Evolutionary conservation across 2,113 vertebrate species (phyloP), one percentile per base, ranked within the genome.

Genomic region (Laterallus jamaicensis): DNA sequence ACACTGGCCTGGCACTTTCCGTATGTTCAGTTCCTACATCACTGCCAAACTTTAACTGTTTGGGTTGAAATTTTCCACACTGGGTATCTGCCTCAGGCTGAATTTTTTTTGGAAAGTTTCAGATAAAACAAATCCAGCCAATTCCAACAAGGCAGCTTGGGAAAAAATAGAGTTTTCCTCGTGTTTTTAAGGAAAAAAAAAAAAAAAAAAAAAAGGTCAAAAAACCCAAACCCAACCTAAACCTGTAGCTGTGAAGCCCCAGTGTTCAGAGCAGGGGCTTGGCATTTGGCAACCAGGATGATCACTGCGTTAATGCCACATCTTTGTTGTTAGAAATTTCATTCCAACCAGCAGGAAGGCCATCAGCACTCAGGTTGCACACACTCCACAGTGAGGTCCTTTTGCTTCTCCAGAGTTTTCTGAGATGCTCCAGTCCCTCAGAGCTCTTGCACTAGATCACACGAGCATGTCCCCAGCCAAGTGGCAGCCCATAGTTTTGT

Each of bases 31-130:
- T 73, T 74, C 40, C 60, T 50, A n/a, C 52, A 13, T 7, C 18
- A 5, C 77, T 87, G 90, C 77, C 92, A 91, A 74, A 63, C 42
- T 78, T 83, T n/a, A 69, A 74, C 77, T 73, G 81, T 47, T 96
- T 96, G 91, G 80, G 86, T 64, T 88, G 86, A 92, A 96, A 89
- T 91, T 95, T 96, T 94, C 83, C 81, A 94, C 69, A 66, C 52
- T 62, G 81, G 77, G 89, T 86, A 92, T 91, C 83, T 89, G 87
- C 87, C 92, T 89, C 69, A 54, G 64, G 64, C 59, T 81, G 44
- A 77, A 54, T 62, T 77, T 85, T 70, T 58, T 92, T 84, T 39
- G 18, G 82, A 70, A 83, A 78, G n/a, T 81, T 86, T 88, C 42
- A 59, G 56, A 83, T 55, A 77, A 89, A 95, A 91, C 11, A 66